Evolutionary conservation across 2,797 vertebrate species (phyloP).

Genomic region (Malacoctenus gilli): DNA sequence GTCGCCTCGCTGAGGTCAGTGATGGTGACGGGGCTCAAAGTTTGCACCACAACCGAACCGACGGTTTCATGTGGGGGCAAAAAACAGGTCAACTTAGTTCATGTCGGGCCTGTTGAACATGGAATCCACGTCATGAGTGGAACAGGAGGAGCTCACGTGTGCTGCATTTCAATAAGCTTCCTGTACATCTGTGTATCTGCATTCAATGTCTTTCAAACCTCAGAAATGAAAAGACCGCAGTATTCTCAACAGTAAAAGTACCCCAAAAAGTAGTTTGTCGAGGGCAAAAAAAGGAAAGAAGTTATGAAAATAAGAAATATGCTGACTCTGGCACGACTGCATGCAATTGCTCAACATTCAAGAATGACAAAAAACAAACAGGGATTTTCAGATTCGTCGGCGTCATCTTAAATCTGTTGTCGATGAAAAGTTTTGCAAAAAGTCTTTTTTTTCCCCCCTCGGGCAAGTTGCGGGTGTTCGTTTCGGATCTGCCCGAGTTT

Average conservation of each 20-base stretch:
- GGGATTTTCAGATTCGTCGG: too few relatives aligned
- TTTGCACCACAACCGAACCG: too few relatives aligned
- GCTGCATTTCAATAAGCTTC: constrained; percentile 19
- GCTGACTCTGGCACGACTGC: constrained; percentile 39
- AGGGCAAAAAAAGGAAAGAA: constrained; percentile 57
- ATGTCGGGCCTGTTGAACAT: constrained; percentile 20
- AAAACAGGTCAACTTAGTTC: constrained; percentile 28
- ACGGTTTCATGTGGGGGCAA: constrained; percentile 19
- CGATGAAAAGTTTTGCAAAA: too few relatives aligned
- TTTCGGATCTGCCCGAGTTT: constrained; percentile 22
- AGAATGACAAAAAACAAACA: constrained; percentile 19
- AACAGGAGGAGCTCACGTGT: constrained; percentile 11
- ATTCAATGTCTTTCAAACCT: constrained; percentile 6
- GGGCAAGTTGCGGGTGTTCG: too few relatives aligned
- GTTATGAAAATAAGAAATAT: constrained; percentile 23
- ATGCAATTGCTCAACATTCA: constrained; percentile 66
- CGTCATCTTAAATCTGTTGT: too few relatives aligned
- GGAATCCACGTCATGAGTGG: constrained; percentile 1
- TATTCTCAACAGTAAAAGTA: constrained; percentile 28
- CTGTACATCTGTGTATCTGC: constrained; percentile 17
- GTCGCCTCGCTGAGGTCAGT: constrained; percentile 10
- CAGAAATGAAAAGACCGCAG: constrained; percentile 31
- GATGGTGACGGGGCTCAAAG: background rate
- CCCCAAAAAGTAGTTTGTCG: constrained; percentile 46
- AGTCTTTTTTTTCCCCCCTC: too few relatives aligned